Conservation (phyloP, 2,797 vertebrate genomes). For the Eleutherodactylus coqui region DNA sequence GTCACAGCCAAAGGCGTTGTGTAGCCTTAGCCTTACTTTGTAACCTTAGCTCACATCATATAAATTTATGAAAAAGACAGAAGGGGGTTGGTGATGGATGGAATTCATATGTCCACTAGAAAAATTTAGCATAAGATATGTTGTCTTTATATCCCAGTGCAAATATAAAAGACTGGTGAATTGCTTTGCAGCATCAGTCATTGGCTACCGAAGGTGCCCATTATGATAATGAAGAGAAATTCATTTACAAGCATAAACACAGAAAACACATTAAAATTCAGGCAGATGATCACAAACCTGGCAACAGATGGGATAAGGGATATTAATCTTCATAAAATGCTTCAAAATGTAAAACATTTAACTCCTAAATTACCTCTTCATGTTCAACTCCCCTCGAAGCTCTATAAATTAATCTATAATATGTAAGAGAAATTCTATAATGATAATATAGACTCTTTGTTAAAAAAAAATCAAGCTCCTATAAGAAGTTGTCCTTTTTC, state of each 20-base stretch:
- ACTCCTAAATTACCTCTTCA: slow-evolving; percentile 2
- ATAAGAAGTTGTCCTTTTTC: no score
- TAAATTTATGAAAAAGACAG: slow-evolving; percentile 67
- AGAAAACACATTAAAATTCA: slow-evolving; percentile 44
- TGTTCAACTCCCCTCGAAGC: neutral
- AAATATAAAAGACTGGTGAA: slow-evolving; percentile 57
- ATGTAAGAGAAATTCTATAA: neutral
- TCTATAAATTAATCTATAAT: neutral
- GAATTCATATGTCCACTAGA: slow-evolving; percentile 63
- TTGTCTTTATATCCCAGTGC: slow-evolving; percentile 67
- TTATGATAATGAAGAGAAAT: slow-evolving; percentile 46
- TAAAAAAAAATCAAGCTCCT: no score
- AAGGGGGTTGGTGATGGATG: slow-evolving; percentile 65
- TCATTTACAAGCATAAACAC: slow-evolving; percentile 41
- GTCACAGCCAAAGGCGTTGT: no score
- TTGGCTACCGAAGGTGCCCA: slow-evolving; percentile 22
- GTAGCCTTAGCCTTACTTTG: neutral
- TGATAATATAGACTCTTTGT: no score
- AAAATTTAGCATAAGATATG: slow-evolving; percentile 73
- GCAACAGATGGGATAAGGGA: slow-evolving; percentile 32
- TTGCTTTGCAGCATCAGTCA: slow-evolving; percentile 61
- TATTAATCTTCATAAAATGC: slow-evolving; percentile 41
- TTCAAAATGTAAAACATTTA: slow-evolving; percentile 23
- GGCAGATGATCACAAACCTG: slow-evolving; percentile 48
- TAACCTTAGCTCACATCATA: neutral